phyloP scores from a whole-genome alignment of 2,113 vertebrate genomes.

The Cynopterus brachyotis region DNA sequence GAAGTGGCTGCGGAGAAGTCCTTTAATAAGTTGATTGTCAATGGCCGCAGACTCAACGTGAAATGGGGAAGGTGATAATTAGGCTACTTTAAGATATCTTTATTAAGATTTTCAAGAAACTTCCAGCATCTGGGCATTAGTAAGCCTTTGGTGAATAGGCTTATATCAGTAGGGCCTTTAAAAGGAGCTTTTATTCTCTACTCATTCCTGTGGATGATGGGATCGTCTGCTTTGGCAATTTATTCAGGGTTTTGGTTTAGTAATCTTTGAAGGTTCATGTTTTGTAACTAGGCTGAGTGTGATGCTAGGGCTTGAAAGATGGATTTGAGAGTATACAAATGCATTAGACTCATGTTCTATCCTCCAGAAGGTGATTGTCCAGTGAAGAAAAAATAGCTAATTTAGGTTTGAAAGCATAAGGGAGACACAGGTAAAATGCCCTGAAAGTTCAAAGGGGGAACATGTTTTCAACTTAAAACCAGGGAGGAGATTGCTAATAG shows the following conservation, averaged over 20 bases:
- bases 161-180: neutral
- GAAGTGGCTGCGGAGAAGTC: conserved; percentile 98
- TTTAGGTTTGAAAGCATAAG: conserved; percentile 20
- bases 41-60: conserved; percentile 96
- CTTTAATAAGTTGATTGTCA: conserved; percentile 98
- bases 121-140: neutral
- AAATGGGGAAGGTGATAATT: conserved; percentile 96
- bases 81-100: neutral
- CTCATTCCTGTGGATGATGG: neutral
- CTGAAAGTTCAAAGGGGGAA: neutral
- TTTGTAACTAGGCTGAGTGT: neutral
- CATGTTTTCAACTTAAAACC: neutral
- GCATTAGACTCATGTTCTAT: neutral
- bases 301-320: neutral
- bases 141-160: neutral
- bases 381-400: neutral
- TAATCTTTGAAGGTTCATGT: neutral
- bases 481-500: neutral
- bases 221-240: neutral
- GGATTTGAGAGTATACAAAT: neutral
- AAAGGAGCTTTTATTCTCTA: neutral
- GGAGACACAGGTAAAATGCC: neutral
- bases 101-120: neutral
- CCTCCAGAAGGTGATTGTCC: neutral
- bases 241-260: neutral